Base-by-base conservation (phyloP, 1,140 invertebrate genomes). In the Spodoptera litura region DNA sequence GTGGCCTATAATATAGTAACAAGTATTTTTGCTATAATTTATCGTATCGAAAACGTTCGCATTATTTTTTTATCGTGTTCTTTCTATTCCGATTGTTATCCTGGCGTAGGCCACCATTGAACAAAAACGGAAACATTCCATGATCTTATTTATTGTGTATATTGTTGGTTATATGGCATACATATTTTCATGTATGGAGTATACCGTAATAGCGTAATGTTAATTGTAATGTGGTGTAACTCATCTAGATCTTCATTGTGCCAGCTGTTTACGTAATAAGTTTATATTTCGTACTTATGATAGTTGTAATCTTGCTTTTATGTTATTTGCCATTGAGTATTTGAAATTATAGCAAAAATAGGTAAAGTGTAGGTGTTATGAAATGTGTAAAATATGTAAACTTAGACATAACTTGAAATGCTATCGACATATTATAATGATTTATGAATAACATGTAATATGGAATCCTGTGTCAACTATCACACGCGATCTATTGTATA, bases 1-100 rank as follows among this genome's bases (percentile, higher is more conserved):
- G 66, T 72, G 77, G 77, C 77, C 77, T 78, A 91, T 88, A 44
- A 44, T 44, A 88, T 88, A 83, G 81, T 88, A 88, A 88, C 83
- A 88, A 89, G 87, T 94, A 94, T 94, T 94, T 93, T 94, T 94
- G 93, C 93, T 94, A 94, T 94, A 92, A 94, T 94, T 93, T 93
- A 92, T 93, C 89, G 80, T 90, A 88, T 88, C 83, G 83, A 86
- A 89, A 85, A 88, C 85, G 81, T 90, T 89, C 92, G 88, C 76
- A 84, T 91, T 91, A 90, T 91, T 92, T 91, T 93, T 92, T 89
- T 91, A 89, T 87, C 79, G 83, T 87, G 80, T 87, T 87, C 83
- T 87, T 90, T 87, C 81, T 85, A 85, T 85, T 84, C 79, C 83
- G 81, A 87, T 85, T 83, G 81, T 79, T 83, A 71, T 80, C 72